Percentiles rank a stretch among this genome's conserved stretches.
Conservation (phyloP, 2,888 invertebrate genomes). For the Didymodactylos carnosus region DNA sequence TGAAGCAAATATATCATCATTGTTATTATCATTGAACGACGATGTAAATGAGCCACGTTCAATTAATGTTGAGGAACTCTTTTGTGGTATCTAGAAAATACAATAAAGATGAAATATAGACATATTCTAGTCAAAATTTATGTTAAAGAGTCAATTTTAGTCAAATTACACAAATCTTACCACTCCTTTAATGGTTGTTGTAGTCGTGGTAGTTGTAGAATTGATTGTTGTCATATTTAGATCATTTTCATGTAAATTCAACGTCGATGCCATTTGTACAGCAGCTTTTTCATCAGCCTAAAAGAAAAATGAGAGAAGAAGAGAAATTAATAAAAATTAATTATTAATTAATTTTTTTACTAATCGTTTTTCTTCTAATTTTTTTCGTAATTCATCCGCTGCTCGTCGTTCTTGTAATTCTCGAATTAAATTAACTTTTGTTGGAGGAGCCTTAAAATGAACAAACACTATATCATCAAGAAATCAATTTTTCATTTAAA, state of each 20-base stretch:
- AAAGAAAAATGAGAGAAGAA: neutral
- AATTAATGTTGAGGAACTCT: neutral
- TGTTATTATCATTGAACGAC: neutral
- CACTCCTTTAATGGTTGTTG: neutral
- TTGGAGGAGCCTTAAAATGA: neutral
- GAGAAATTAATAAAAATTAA: neutral
- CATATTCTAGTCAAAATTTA: too few species aligned
- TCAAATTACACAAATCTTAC: too few species aligned
- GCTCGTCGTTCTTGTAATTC: neutral
- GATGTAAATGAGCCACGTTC: neutral
- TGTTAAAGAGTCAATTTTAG: too few species aligned
- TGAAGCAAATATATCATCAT: neutral
- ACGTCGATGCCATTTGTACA: neutral
- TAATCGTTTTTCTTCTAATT: neutral
- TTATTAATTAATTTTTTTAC: neutral
- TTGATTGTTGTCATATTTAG: neutral
- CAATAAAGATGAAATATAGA: neutral
- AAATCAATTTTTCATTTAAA: too few species aligned
- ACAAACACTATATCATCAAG: too few species aligned
- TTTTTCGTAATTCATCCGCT: neutral
- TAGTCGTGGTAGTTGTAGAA: neutral
- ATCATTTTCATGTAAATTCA: neutral
- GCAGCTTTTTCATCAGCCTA: neutral
- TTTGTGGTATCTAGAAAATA: neutral
- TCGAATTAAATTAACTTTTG: neutral